phyloP scores from a whole-genome alignment of 2,888 invertebrate genomes.

The Amiota communis region DNA sequence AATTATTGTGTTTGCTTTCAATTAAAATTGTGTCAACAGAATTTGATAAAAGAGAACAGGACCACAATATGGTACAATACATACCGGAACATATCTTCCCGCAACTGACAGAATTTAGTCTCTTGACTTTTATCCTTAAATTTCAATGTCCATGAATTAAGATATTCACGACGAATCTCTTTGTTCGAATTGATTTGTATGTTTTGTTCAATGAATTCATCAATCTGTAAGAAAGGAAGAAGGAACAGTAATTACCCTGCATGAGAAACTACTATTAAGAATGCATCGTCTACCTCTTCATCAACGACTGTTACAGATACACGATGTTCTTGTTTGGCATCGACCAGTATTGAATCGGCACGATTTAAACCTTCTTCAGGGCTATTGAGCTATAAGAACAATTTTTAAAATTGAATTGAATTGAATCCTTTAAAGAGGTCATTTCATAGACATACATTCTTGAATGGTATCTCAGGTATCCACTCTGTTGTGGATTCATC shows the following conservation, averaged over 20 bases:
- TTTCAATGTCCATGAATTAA: slow-evolving; percentile 88
- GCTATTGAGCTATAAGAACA: slow-evolving; percentile 63
- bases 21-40: slow-evolving; percentile 3
- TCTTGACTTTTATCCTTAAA: slow-evolving; percentile 89
- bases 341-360: slow-evolving; percentile 67
- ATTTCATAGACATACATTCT: slow-evolving; percentile 78
- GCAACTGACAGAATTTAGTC: slow-evolving; percentile 86
- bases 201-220: slow-evolving; percentile 87
- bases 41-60: no score
- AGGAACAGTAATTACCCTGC: neutral
- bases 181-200: slow-evolving; percentile 93
- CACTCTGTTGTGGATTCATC: slow-evolving; percentile 88
- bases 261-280: neutral
- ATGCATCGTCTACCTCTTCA: slow-evolving; percentile 64
- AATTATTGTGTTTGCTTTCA: slow-evolving; percentile 43
- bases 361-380: slow-evolving; percentile 69
- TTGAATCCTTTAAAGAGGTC: neutral
- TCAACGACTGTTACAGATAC: slow-evolving; percentile 69
- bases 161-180: slow-evolving; percentile 88
- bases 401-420: neutral
- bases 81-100: slow-evolving; percentile 91
- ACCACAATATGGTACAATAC: slow-evolving; percentile 33
- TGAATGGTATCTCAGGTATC: slow-evolving; percentile 94
- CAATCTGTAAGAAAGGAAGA: slow-evolving; percentile 76
- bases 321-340: slow-evolving; percentile 66